Conservation (phyloP, 2,888 invertebrate genomes). For the Vanessa cardui region DNA sequence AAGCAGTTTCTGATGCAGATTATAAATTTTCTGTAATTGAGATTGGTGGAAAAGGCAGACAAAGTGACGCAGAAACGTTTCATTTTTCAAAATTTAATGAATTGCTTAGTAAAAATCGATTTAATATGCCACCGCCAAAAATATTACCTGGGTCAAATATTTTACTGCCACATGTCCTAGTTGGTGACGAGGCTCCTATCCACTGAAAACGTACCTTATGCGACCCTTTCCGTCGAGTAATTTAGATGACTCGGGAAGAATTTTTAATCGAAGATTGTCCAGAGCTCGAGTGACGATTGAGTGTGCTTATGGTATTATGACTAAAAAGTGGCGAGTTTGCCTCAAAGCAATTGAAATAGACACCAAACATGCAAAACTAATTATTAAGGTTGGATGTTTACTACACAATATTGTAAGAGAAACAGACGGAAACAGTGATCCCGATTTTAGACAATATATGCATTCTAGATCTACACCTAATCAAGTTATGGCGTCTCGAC, state of each 20-base stretch:
- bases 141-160: slow-evolving; percentile 34
- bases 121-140: neutral
- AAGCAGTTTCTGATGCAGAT: neutral
- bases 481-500: neutral
- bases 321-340: slow-evolving; percentile 32
- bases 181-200: slow-evolving; percentile 42
- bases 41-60: neutral
- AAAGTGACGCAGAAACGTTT: neutral
- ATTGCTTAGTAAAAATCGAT: neutral
- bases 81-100: neutral
- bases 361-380: slow-evolving; percentile 30
- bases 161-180: slow-evolving; percentile 20
- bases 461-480: neutral
- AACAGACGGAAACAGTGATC: slow-evolving; percentile 20
- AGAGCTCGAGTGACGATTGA: slow-evolving; percentile 35
- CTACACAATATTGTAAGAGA: slow-evolving; percentile 34
- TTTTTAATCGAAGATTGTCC: slow-evolving; percentile 40
- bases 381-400: slow-evolving; percentile 31
- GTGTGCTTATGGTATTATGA: slow-evolving; percentile 39
- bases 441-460: neutral
- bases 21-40: neutral
- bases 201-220: slow-evolving; percentile 39
- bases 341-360: slow-evolving; percentile 35
- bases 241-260: slow-evolving; percentile 22
- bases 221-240: slow-evolving; percentile 26